Evolutionary conservation across 1,140 invertebrate species (phyloP).

Genomic region (Temnothorax longispinosus): DNA sequence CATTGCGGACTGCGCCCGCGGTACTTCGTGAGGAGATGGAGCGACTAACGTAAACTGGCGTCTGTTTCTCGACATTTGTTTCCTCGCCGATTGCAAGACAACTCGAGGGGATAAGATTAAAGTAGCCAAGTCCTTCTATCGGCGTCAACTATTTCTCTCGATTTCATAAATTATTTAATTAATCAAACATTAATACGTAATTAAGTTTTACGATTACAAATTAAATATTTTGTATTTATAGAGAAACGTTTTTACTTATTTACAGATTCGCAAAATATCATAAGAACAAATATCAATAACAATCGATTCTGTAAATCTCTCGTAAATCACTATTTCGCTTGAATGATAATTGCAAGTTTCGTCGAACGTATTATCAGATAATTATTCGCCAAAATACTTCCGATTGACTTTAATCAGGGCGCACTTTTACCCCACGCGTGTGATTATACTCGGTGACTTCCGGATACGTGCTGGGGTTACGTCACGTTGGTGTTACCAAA

Average conservation of each 20-base stretch:
- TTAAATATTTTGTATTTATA: neutral
- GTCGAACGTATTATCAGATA: neutral
- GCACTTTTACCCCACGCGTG: neutral
- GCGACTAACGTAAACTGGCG: slow-evolving; percentile 47
- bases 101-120: neutral
- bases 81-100: slow-evolving; percentile 15
- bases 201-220: neutral
- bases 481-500: slow-evolving; percentile 59
- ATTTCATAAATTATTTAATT: slow-evolving; percentile 7
- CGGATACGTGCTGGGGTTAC: slow-evolving; percentile 66
- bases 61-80: slow-evolving; percentile 52
- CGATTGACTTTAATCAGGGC: slow-evolving; percentile 13
- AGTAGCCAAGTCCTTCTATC: neutral
- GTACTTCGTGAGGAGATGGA: slow-evolving; percentile 41
- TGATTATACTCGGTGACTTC: slow-evolving; percentile 49
- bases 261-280: neutral
- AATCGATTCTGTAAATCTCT: neutral
- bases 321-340: neutral
- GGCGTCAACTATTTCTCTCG: neutral
- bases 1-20: slow-evolving; percentile 17
- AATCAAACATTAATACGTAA: neutral
- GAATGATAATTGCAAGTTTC: slow-evolving; percentile 13
- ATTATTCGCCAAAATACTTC: neutral
- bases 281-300: neutral
- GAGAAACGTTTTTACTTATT: neutral